phyloP scores from a whole-genome alignment of 1,140 invertebrate species.

The Drosophila nigromelanica region DNA sequence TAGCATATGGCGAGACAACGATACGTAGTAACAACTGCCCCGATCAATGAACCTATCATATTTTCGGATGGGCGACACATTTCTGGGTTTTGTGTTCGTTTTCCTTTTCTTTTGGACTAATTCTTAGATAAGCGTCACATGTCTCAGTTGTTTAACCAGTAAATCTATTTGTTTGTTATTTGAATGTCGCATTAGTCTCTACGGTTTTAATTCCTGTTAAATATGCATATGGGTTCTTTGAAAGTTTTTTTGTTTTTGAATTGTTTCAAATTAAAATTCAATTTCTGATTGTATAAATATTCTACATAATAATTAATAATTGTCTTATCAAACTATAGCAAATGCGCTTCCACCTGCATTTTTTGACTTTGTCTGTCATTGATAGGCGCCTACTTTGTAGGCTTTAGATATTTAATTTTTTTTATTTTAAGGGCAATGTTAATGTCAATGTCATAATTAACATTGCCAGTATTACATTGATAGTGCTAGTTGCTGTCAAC shows the following conservation, averaged over 20 bases:
- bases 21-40: slow-evolving; percentile 32
- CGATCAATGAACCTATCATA: slow-evolving; percentile 66
- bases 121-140: slow-evolving; percentile 39
- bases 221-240: not conserved
- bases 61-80: slow-evolving; percentile 45
- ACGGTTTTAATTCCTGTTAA: slow-evolving; percentile 50
- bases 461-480: slow-evolving; percentile 59
- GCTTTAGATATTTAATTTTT: slow-evolving; percentile 22
- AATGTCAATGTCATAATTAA: slow-evolving; percentile 57
- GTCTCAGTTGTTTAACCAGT: slow-evolving; percentile 20
- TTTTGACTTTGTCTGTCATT: slow-evolving; percentile 3
- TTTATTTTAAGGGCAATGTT: slow-evolving; percentile 72
- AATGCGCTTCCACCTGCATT: slow-evolving; percentile 65
- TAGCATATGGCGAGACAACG: slow-evolving; percentile 55
- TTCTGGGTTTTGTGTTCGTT: slow-evolving; percentile 53
- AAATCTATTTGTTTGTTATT: slow-evolving; percentile 43
- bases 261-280: slow-evolving; percentile 13
- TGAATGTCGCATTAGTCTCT: slow-evolving; percentile 15
- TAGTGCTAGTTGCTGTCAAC: slow-evolving; percentile 23
- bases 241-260: not conserved
- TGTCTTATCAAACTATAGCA: slow-evolving; percentile 13
- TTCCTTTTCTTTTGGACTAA: slow-evolving; percentile 52
- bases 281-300: slow-evolving; percentile 13
- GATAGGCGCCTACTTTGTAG: slow-evolving; percentile 13
- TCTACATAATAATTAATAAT: not conserved